These are phyloP conservation scores for Amphiura filiformis DNA, from an alignment of 35 echinoderm and acorn worm genomes.

Conservation along the genomic window DNA sequence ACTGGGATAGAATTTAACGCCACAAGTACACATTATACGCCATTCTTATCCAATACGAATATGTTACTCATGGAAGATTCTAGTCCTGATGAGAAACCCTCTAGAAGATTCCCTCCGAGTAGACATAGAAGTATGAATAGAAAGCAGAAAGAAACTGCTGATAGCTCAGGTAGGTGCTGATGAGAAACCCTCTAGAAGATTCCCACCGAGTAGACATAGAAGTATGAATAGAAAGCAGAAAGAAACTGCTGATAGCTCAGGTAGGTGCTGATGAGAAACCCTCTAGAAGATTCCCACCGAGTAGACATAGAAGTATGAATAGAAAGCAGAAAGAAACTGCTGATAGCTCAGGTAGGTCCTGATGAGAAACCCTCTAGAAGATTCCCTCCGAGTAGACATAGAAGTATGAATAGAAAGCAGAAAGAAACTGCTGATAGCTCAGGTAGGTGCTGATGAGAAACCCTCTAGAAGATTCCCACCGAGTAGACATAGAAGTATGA, in stretches of 20 bases:
- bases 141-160: background rate
- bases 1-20: conserved; percentile 48
- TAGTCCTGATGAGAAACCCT: conserved; percentile 74
- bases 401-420: background rate
- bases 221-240: background rate
- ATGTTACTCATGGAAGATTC: conserved; percentile 85
- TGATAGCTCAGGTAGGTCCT: too few relatives aligned
- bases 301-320: too few relatives aligned
- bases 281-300: too few relatives aligned
- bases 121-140: background rate
- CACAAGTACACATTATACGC: conserved; percentile 67
- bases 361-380: conserved; percentile 45
- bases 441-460: background rate
- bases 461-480: too few relatives aligned
- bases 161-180: background rate
- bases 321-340: too few relatives aligned
- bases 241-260: background rate
- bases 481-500: too few relatives aligned
- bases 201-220: background rate
- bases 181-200: conserved; percentile 12
- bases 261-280: background rate
- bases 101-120: conserved; percentile 7
- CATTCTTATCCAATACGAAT: conserved; percentile 88
- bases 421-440: background rate
- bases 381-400: background rate